A percentile compares a stretch with the other conserved stretches of the same genome.
phyloP scores from a whole-genome alignment of 2,797 vertebrate species.

The Anas acuta region DNA sequence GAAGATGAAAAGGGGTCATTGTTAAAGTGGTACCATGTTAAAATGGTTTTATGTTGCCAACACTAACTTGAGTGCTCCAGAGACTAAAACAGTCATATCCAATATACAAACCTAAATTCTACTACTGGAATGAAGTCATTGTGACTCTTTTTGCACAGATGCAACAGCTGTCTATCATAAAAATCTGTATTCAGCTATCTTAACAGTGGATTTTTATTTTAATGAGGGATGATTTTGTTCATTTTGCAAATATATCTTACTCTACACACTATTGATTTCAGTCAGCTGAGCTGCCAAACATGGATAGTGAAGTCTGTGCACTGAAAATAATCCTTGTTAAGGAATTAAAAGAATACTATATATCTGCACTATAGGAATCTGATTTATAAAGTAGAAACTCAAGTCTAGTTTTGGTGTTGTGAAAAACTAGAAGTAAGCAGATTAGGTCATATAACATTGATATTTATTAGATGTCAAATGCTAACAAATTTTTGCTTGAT shows the following conservation, averaged over 20 bases:
- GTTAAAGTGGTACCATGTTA: background rate
- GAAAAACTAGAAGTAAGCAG: background rate
- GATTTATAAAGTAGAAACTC: background rate
- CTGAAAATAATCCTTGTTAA: background rate
- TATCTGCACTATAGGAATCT: background rate
- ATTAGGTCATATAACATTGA: background rate
- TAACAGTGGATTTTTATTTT: background rate
- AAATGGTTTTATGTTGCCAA: background rate
- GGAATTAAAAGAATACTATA: fast-evolving
- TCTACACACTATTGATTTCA: background rate
- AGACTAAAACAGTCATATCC: background rate
- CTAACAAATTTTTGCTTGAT: background rate
- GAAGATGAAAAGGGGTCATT: background rate
- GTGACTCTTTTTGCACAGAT: background rate
- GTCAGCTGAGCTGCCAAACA: background rate
- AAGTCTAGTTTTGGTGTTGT: background rate
- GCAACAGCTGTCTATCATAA: background rate
- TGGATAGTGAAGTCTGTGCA: background rate
- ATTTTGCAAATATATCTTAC: background rate
- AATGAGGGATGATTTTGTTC: background rate
- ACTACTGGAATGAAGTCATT: background rate
- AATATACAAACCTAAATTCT: background rate
- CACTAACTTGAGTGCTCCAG: background rate
- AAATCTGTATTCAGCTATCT: background rate
- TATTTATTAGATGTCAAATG: background rate